Conservation (phyloP, 2,888 invertebrate genomes). For the Seira sanloemensis region DNA sequence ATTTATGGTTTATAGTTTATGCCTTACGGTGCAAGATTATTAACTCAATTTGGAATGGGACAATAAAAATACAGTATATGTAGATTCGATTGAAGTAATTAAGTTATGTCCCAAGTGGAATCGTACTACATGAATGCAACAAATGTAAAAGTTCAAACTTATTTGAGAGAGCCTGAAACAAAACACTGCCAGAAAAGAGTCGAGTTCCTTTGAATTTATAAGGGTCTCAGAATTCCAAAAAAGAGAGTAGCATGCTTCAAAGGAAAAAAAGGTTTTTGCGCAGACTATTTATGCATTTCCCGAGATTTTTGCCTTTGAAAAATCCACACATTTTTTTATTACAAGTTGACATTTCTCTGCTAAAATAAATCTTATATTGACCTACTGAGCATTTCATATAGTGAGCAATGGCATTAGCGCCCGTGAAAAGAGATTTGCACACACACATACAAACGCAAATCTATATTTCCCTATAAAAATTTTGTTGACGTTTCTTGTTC, state of each 20-base stretch:
- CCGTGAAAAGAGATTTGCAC: no score
- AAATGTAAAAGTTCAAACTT: no score
- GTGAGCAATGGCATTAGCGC: background rate
- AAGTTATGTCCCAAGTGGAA: background rate
- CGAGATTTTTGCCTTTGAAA: slow-evolving; percentile 50
- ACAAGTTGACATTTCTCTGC: slow-evolving; percentile 4
- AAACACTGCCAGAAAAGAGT: background rate
- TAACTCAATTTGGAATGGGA: background rate
- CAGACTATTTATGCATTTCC: slow-evolving; percentile 48
- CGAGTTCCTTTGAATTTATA: background rate
- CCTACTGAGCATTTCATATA: slow-evolving; percentile 30
- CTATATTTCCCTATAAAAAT: slow-evolving; percentile 7
- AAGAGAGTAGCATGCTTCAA: no score
- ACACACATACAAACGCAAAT: background rate
- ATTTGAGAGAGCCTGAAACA: no score
- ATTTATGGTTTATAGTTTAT: background rate
- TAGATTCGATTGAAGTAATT: background rate
- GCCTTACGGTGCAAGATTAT: background rate
- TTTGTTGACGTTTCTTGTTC: slow-evolving; percentile 4
- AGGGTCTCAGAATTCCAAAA: background rate
- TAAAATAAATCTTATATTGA: slow-evolving; percentile 62
- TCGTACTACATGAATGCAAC: background rate
- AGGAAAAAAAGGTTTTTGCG: background rate
- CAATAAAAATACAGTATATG: background rate
- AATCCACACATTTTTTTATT: background rate